Percentiles rank a stretch among this genome's conserved stretches.
Conservation (phyloP, 2,113 vertebrate species). For the Xenotilapia longispinis region DNA sequence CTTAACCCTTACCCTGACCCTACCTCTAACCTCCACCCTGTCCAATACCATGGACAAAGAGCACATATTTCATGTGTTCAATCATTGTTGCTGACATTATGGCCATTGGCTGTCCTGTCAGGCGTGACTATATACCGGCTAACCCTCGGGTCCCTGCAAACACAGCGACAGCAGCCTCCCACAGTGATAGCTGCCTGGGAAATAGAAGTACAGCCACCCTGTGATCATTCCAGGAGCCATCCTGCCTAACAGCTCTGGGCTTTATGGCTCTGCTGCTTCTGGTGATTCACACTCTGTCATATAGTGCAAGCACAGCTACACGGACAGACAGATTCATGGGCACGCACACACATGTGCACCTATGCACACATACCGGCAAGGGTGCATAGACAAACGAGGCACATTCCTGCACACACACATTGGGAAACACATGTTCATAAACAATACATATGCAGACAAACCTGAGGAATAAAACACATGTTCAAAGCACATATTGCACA, state of each 20-base stretch:
- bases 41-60: constrained; percentile 62
- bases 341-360: not conserved
- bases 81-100: constrained; percentile 64
- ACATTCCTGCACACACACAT: not conserved
- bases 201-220: constrained; percentile 45
- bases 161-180: constrained; percentile 32
- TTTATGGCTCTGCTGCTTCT: constrained; percentile 56
- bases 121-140: constrained; percentile 48
- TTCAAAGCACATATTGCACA: not conserved
- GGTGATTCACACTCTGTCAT: constrained; percentile 59
- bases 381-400: not conserved
- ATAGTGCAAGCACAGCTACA: constrained; percentile 58
- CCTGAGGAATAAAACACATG: not conserved
- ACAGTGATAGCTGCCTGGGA: constrained; percentile 42
- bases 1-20: constrained; percentile 66
- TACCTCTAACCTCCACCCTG: constrained; percentile 56
- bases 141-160: constrained; percentile 39
- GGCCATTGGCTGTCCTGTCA: constrained; percentile 59
- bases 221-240: constrained; percentile 67
- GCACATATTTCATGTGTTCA: constrained; percentile 69
- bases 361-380: not conserved
- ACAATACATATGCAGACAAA: not conserved
- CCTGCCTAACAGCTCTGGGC: constrained; percentile 62
- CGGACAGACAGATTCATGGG: constrained; percentile 52
- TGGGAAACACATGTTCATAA: not conserved